phyloP scores from a whole-genome alignment of 1,140 invertebrate genomes.

The Antheraea mylitta region DNA sequence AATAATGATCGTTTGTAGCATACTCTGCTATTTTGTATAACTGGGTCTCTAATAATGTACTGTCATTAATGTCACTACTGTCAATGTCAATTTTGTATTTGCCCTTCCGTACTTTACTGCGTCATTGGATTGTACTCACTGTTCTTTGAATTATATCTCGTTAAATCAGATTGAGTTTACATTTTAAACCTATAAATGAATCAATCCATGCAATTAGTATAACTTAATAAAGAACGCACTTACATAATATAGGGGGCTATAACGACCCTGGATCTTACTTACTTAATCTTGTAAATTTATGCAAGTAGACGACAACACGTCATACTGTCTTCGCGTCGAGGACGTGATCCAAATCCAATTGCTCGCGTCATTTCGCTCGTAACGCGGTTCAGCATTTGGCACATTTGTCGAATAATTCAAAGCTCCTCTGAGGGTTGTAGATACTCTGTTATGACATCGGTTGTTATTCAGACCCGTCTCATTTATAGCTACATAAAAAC shows the following conservation, averaged over 20 bases:
- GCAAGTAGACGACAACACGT: slow-evolving; percentile 67
- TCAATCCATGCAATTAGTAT: not conserved
- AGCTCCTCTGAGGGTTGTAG: slow-evolving; percentile 50
- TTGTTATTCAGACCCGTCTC: slow-evolving; percentile 56
- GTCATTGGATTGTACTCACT: too few relatives aligned
- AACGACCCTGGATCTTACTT: slow-evolving; percentile 28
- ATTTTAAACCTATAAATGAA: not conserved
- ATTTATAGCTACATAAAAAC: not conserved
- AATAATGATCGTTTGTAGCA: too few relatives aligned
- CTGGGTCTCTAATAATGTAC: too few relatives aligned
- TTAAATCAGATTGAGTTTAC: not conserved
- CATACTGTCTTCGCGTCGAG: slow-evolving; percentile 64
- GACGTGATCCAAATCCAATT: slow-evolving; percentile 74
- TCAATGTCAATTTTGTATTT: too few relatives aligned
- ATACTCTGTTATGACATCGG: slow-evolving; percentile 34
- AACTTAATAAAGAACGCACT: not conserved
- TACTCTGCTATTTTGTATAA: too few relatives aligned
- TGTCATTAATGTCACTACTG: too few relatives aligned
- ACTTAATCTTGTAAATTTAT: slow-evolving; percentile 76
- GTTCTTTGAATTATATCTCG: too few relatives aligned
- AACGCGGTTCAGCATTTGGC: slow-evolving; percentile 68
- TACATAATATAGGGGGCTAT: not conserved
- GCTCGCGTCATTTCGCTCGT: slow-evolving; percentile 57
- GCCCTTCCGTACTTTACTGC: too few relatives aligned
- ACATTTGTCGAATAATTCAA: slow-evolving; percentile 66